A percentile compares a stretch with the other conserved stretches of the same genome.
Evolutionary conservation across 2,797 vertebrate genomes (phyloP).

Genomic region (Loris lydekkerianus): DNA sequence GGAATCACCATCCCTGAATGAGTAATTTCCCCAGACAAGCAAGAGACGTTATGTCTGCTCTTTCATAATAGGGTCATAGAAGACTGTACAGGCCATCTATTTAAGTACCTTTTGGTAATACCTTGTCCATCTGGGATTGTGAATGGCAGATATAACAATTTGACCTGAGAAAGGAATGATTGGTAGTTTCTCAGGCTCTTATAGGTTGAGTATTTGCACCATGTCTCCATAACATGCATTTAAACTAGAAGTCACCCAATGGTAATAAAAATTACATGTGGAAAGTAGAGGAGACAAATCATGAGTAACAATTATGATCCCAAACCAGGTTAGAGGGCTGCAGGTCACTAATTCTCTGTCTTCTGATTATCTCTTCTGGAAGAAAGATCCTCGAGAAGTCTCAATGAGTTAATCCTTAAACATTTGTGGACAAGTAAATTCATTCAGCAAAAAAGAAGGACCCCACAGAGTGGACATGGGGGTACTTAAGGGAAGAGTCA

Average conservation of each 20-base stretch:
- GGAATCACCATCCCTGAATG: background rate
- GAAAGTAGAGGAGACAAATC: background rate
- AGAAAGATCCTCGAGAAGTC: background rate
- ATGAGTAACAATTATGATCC: background rate
- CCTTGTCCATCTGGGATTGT: background rate
- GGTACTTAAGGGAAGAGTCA: no score
- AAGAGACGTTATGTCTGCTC: background rate
- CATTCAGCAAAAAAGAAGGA: background rate
- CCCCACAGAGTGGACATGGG: no score
- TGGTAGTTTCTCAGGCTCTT: background rate
- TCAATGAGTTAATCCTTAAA: background rate
- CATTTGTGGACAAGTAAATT: background rate
- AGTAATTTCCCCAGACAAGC: background rate
- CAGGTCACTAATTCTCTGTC: background rate
- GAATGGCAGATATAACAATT: background rate
- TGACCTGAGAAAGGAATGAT: background rate
- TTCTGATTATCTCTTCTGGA: background rate
- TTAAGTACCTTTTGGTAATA: background rate
- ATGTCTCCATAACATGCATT: background rate
- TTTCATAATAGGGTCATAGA: background rate
- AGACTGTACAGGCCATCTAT: background rate
- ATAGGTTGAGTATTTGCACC: background rate
- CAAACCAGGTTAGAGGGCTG: background rate
- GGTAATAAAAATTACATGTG: background rate
- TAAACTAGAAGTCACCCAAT: background rate